Conservation (phyloP, 2,888 invertebrate genomes). For the Trypoxylon attenuatum region DNA sequence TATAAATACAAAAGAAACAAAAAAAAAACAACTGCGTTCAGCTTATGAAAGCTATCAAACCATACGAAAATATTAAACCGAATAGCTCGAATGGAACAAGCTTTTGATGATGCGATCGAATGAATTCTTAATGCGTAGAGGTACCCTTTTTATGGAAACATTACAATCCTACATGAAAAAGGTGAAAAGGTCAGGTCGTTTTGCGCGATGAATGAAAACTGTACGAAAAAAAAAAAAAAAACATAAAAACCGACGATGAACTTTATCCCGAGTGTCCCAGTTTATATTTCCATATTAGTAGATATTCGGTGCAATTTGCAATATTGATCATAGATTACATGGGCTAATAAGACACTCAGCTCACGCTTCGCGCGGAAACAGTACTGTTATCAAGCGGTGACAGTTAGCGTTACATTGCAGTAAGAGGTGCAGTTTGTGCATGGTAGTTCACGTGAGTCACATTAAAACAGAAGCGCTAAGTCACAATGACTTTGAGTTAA, state of each 20-base stretch:
- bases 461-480: slow-evolving; percentile 39
- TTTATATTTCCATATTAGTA: no score
- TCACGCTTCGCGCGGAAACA: slow-evolving; percentile 14
- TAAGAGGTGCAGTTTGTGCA: slow-evolving; percentile 61
- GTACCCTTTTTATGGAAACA: slow-evolving; percentile 48
- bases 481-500: slow-evolving; percentile 30
- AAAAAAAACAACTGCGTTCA: no score
- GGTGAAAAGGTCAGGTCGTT: slow-evolving; percentile 17
- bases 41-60: no score
- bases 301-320: no score
- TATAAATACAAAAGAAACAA: no score
- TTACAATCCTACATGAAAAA: slow-evolving; percentile 30
- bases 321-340: no score
- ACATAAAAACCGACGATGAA: no score
- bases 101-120: slow-evolving; percentile 18
- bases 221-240: slow-evolving; percentile 1
- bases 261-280: no score
- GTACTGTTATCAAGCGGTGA: slow-evolving; percentile 50
- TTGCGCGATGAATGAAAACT: slow-evolving; percentile 1
- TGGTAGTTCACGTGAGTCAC: slow-evolving; percentile 40
- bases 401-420: slow-evolving; percentile 57
- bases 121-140: slow-evolving; percentile 53
- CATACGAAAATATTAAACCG: no score
- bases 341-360: no score
- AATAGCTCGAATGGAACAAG: slow-evolving; percentile 7